Base-by-base conservation (phyloP, 2,113 vertebrate genomes). In the Nothocercus julius region DNA sequence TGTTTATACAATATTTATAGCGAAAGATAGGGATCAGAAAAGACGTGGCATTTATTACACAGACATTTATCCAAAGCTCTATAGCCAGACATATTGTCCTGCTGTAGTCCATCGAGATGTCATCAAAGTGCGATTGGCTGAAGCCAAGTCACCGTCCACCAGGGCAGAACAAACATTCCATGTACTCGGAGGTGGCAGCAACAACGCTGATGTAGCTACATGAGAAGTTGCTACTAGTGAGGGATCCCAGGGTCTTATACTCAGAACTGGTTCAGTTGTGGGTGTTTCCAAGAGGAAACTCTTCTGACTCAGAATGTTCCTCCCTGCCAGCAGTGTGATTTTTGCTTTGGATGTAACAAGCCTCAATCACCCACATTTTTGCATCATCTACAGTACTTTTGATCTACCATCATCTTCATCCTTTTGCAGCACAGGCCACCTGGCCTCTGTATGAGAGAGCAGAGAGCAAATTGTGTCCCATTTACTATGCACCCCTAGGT, bases 241-340 rank as follows among this genome's bases (percentile, higher is more conserved):
- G 63, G 44, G 70, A 56, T 24, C 38, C 8, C 11, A 24, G 69
- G 44, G 16, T 21, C 5, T 4, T 58, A 49, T 70, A 76, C 28
- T n/a, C 38, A 62, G 32, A 54, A 27, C 38, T 20, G 21, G 51
- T 24, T 74, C 54, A 63, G 51, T 38, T 54, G 15, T 56, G 68
- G 62, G 27, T 38, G 14, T 24, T 69, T 75, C 61, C 38, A 90
- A 20, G 28, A 87, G 54, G 61, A 47, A 25, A 69, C 40, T 66
- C 16, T 42, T 40, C 62, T 42, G 30, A n/a, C 36, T 77, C 59
- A 67, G 17, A 81, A 63, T 18, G 3, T 40, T 86, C 82, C 27
- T 49, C 49, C 13, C 5, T 84, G n/a, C 40, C 5, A 5, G 0
- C 0, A 36, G 6, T 36, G 11, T 42, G 9, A 42, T 17, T 44